Conservation (phyloP, 2,113 vertebrate genomes). For the Mystacornis crossleyi region DNA sequence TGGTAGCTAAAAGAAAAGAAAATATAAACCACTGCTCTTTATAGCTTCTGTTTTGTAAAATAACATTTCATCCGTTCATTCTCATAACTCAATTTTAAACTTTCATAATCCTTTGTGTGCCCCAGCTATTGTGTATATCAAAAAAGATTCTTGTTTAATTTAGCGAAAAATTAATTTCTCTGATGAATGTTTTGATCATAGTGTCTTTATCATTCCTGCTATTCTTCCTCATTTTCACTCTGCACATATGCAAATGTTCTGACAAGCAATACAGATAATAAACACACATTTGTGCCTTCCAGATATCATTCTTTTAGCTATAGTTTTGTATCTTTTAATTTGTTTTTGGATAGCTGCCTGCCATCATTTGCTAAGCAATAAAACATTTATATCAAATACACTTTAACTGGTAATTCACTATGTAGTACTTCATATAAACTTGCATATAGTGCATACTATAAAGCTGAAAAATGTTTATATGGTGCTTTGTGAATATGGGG, state of each 20-base stretch:
- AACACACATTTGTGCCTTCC: neutral
- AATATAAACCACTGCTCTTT: neutral
- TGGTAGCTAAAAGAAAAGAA: neutral
- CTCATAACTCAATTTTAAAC: neutral
- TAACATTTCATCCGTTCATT: neutral
- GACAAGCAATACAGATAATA: conserved; percentile 2
- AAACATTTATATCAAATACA: conserved; percentile 10
- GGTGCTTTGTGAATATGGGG: neutral
- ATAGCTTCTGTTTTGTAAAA: neutral
- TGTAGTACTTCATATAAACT: neutral
- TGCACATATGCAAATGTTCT: neutral
- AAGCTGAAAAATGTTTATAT: neutral
- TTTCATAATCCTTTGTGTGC: neutral
- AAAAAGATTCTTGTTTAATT: conserved; percentile 16
- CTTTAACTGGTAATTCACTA: neutral
- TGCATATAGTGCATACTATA: neutral
- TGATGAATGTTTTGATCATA: conserved; percentile 3
- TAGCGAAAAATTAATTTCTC: neutral
- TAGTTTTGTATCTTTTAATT: neutral
- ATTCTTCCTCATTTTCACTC: neutral
- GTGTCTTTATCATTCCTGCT: neutral
- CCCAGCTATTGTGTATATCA: neutral
- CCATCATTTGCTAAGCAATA: neutral
- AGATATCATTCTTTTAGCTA: neutral
- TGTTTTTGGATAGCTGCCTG: neutral